Conservation (phyloP, 2,113 vertebrate genomes). For the Bubalus kerabau region DNA sequence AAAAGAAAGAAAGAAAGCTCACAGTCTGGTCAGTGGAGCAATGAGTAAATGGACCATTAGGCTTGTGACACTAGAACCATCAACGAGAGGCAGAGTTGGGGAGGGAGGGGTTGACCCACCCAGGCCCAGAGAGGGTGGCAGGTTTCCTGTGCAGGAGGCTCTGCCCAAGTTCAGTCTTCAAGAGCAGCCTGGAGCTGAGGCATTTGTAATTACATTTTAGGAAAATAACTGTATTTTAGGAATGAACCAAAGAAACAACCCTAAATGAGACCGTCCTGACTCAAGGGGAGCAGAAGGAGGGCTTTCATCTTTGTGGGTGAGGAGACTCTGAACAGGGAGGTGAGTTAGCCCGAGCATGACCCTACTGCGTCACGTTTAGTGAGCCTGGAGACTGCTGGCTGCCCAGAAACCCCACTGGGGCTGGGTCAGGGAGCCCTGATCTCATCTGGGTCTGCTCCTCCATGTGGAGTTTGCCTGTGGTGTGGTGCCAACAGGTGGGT, state of each 20-base stretch:
- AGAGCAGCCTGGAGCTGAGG: neutral
- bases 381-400: neutral
- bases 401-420: neutral
- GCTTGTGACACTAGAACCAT: neutral
- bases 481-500: neutral
- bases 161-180: neutral
- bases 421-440: neutral
- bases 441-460: neutral
- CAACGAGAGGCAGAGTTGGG: rapidly evolving
- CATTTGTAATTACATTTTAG: neutral
- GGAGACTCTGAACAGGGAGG: neutral
- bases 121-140: neutral
- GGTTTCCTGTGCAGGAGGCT: neutral
- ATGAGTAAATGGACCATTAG: neutral
- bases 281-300: rapidly evolving
- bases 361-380: neutral
- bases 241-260: neutral
- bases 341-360: neutral
- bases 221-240: neutral
- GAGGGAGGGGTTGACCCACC: no score
- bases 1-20: neutral
- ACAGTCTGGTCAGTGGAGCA: neutral
- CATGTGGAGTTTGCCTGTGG: neutral
- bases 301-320: neutral
- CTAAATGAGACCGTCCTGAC: neutral